These are phyloP conservation scores for Trypoxylon attenuatum DNA, from an alignment of 2,888 invertebrate genomes.

Conservation along the genomic window DNA sequence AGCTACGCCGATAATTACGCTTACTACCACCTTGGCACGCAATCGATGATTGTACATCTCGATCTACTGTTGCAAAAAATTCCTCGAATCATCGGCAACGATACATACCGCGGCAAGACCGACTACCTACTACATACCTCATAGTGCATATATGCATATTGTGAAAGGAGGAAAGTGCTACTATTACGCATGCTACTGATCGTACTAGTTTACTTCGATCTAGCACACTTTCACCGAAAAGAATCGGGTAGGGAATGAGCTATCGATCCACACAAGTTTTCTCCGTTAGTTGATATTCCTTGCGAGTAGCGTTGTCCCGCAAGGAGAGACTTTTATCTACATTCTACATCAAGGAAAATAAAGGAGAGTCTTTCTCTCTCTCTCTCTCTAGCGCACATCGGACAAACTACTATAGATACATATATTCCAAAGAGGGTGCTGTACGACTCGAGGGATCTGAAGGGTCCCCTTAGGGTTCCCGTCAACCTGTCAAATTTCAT, in stretches of 20 bases:
- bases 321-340: too few species aligned
- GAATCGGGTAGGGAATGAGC: not conserved
- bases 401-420: too few species aligned
- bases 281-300: conserved; percentile 13
- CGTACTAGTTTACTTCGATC: not conserved
- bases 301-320: not conserved
- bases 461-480: not conserved
- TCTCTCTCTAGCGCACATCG: too few species aligned
- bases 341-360: conserved; percentile 4
- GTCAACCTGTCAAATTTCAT: conserved; percentile 16
- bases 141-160: too few species aligned
- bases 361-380: not conserved
- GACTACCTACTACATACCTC: too few species aligned
- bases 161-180: too few species aligned
- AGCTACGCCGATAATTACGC: not conserved
- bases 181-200: too few species aligned
- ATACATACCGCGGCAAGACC: too few species aligned
- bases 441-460: not conserved
- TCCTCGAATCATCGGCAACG: too few species aligned
- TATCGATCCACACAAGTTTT: conserved; percentile 5
- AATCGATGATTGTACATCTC: not conserved
- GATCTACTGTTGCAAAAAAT: too few species aligned
- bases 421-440: too few species aligned
- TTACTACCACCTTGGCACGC: not conserved
- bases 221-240: not conserved